phyloP scores from a whole-genome alignment of 2,113 vertebrate genomes.

The Notarius quadriscutis region DNA sequence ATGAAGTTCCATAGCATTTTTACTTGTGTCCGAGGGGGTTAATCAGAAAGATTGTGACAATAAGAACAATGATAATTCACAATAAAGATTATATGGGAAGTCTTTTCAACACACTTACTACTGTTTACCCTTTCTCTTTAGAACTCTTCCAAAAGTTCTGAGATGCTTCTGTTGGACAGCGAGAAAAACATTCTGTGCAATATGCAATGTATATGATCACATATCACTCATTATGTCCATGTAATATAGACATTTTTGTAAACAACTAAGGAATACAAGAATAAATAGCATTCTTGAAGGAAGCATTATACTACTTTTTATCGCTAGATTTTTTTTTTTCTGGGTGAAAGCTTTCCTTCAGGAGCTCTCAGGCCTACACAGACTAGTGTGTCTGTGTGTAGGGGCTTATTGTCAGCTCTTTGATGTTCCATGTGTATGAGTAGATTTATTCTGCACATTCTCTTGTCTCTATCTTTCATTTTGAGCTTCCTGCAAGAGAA shows the following conservation, averaged over 20 bases:
- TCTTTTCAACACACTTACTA: background rate
- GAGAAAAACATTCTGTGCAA: background rate
- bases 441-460: conserved; percentile 38
- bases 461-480: conserved; percentile 37
- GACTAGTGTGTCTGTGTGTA: conserved; percentile 34
- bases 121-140: background rate
- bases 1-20: no score
- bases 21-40: no score
- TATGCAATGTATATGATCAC: background rate
- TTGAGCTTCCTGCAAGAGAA: conserved; percentile 41
- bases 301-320: background rate
- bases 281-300: conserved; percentile 4
- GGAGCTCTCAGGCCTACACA: conserved; percentile 58
- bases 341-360: conserved; percentile 7
- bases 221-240: background rate
- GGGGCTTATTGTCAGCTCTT: conserved; percentile 49
- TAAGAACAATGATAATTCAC: background rate
- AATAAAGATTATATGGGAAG: background rate
- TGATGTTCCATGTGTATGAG: conserved; percentile 48
- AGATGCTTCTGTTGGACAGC: background rate
- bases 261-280: background rate
- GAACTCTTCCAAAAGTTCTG: background rate
- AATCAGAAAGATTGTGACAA: background rate
- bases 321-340: conserved; percentile 26
- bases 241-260: background rate